phyloP scores from a whole-genome alignment of 2,797 vertebrate species.

The Tokudaia muenninki region DNA sequence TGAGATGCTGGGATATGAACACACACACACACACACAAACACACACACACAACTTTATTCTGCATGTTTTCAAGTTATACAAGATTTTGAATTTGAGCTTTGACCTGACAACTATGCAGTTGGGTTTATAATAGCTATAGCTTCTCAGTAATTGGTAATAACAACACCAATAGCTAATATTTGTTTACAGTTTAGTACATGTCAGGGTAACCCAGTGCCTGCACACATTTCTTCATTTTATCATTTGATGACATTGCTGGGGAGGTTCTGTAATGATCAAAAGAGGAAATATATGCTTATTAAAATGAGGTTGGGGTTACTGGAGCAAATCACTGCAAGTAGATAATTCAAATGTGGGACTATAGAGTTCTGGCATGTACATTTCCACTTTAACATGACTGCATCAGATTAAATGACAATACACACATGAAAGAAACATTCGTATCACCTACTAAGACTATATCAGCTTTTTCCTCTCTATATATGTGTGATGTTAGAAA shows the following conservation, averaged over 20 bases:
- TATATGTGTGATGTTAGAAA: background rate
- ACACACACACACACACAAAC: too few relatives aligned
- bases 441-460: background rate
- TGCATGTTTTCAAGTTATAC: background rate
- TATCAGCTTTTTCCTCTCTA: background rate
- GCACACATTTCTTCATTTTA: background rate
- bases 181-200: background rate
- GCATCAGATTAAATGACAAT: background rate
- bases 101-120: background rate
- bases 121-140: background rate
- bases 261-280: constrained; percentile 19
- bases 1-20: background rate
- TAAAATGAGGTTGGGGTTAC: background rate
- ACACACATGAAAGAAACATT: background rate
- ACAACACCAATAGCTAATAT: background rate
- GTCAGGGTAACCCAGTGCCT: background rate
- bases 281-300: background rate
- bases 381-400: background rate
- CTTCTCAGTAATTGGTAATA: background rate
- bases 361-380: background rate
- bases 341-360: background rate
- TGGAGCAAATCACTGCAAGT: background rate
- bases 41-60: background rate
- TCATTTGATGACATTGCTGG: background rate
- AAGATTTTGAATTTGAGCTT: background rate